Evolutionary conservation across 2,888 invertebrate genomes (phyloP).

Genomic region (Cryptocephalus moraei): DNA sequence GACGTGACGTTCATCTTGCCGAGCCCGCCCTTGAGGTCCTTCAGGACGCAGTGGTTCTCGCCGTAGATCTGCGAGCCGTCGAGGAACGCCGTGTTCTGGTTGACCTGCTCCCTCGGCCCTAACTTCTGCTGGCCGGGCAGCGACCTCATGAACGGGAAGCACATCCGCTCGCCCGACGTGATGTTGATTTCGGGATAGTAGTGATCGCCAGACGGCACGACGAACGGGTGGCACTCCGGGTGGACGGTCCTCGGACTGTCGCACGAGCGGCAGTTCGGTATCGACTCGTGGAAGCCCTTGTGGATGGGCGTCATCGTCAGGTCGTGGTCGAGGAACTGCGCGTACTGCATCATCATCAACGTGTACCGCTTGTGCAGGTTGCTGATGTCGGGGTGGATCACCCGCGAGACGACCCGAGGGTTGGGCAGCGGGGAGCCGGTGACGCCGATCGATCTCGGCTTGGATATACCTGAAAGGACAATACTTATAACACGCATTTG

Average conservation of each 20-base stretch:
- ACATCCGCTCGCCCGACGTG: conserved; percentile 72
- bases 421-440: conserved; percentile 74
- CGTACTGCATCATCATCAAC: conserved; percentile 90
- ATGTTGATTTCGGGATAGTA: conserved; percentile 81
- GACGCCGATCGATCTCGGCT: conserved; percentile 62
- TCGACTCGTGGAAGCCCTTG: conserved; percentile 81
- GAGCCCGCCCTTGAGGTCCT: conserved; percentile 65
- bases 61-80: conserved; percentile 85
- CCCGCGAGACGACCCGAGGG: conserved; percentile 74
- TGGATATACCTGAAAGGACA: conserved; percentile 54
- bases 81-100: conserved; percentile 85
- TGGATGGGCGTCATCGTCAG: conserved; percentile 89
- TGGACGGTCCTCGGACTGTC: conserved; percentile 81
- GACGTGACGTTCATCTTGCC: conserved; percentile 75
- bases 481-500: no score
- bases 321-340: conserved; percentile 91
- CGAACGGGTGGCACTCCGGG: conserved; percentile 89
- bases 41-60: conserved; percentile 72
- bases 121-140: conserved; percentile 83
- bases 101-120: conserved; percentile 85
- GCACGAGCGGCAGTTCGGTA: conserved; percentile 82
- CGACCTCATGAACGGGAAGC: conserved; percentile 91
- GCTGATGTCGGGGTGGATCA: conserved; percentile 85
- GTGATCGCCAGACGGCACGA: conserved; percentile 78
- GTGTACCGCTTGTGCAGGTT: conserved; percentile 82